Evolutionary conservation across 1,140 invertebrate species (phyloP).

Genomic region (Oryctes rhinoceros): DNA sequence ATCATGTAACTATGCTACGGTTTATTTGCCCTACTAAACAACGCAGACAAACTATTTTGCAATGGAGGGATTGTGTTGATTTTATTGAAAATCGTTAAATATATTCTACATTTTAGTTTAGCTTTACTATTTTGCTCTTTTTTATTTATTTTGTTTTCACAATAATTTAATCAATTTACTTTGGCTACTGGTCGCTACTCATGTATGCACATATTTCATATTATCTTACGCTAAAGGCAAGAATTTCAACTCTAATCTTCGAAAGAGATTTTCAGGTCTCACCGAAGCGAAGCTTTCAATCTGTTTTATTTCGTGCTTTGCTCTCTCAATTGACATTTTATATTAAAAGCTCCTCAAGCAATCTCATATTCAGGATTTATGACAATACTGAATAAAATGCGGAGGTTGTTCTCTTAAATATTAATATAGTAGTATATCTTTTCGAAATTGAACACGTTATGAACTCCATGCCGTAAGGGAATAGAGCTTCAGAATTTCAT

Average conservation of each 20-base stretch:
- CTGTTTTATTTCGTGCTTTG: conserved; percentile 8
- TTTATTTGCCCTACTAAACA: too few relatives aligned
- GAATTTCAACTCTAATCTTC: neutral
- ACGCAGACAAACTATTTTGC: too few relatives aligned
- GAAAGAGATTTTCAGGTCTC: neutral
- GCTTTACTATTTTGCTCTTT: too few relatives aligned
- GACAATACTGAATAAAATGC: conserved; percentile 12
- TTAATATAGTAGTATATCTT: conserved; percentile 15
- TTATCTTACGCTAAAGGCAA: neutral
- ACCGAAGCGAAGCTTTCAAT: neutral
- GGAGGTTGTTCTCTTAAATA: neutral
- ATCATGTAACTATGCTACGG: too few relatives aligned
- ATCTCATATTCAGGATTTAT: conserved; percentile 10
- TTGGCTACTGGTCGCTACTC: too few relatives aligned
- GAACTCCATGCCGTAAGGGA: neutral
- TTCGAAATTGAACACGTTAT: neutral
- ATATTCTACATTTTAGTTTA: too few relatives aligned
- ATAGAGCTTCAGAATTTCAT: too few relatives aligned
- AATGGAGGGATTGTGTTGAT: too few relatives aligned
- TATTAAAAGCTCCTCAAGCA: conserved; percentile 14
- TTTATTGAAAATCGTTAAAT: too few relatives aligned
- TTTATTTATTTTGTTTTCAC: too few relatives aligned
- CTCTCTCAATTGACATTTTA: conserved; percentile 11
- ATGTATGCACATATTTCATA: too few relatives aligned
- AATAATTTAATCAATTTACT: too few relatives aligned